Base-by-base conservation (phyloP, 1,140 invertebrate species). In the Hetaerina americana region DNA sequence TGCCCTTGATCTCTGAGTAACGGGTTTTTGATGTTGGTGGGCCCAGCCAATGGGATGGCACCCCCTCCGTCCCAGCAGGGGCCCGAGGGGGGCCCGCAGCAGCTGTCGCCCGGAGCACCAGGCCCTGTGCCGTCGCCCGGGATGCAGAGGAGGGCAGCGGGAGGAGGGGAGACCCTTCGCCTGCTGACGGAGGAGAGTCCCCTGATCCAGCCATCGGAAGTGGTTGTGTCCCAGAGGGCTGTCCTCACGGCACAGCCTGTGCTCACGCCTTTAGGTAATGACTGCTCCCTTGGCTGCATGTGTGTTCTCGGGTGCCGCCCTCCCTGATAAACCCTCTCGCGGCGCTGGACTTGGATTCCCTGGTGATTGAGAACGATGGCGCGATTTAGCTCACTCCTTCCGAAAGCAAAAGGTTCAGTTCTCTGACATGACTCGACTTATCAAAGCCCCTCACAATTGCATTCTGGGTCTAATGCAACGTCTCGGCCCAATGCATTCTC, bases 181-280 rank as follows among this genome's bases (percentile, higher is more conserved):
- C 73, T 82, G 73, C 78, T 81, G 5, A 84, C 81, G 5, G 83
- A 87, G 75, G 85, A 85, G 70, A 83, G 89, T 76, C 87, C 87
- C 67, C 83, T 95, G 27, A 90, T 94, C 74, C 89, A 92, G 75
- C 92, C 92, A 22, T 86, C 87, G 57, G 90, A 94, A 80, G 91
- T 94, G 73, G 85, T 88, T 73, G 85, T 93, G 27, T 88, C 87
- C 72, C 86, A 89, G 77, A 84, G 87, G 74, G 87, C 90, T 26
- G 87, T 92, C 49, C 88, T 89, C 75, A 87, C 88, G 68, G 91
- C 92, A 3, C 87, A 92, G 80, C 88, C 90, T 73, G 89, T 92
- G 75, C 83, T 92, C 73, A 92, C 92, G 70, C 90, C 90, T 74
- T 84, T 91, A 82, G 90, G 90, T 92, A 86, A 75, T n/a, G n/a